These are phyloP conservation scores for Megatriorchis doriae DNA, from an alignment of 2,113 vertebrate genomes.

Conservation along the genomic window DNA sequence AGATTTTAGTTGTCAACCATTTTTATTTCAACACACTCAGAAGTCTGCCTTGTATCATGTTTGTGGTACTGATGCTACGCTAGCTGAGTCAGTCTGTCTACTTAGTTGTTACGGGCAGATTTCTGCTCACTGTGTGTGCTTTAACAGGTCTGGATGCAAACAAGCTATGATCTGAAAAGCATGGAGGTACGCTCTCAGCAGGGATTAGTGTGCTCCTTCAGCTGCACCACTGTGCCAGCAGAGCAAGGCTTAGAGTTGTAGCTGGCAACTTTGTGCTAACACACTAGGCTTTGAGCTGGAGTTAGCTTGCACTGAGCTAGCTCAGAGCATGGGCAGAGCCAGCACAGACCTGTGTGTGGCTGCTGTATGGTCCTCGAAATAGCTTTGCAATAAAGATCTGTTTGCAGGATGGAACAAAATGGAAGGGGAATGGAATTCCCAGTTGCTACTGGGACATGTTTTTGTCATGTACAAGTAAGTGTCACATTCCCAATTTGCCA, in stretches of 20 bases:
- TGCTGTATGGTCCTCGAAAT: neutral
- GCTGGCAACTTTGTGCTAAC: neutral
- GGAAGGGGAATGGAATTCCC: neutral
- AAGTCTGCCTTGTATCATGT: neutral
- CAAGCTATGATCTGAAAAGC: neutral
- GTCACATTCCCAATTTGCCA: fast-evolving
- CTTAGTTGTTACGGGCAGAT: neutral
- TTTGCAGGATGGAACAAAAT: neutral
- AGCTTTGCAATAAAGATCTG: neutral
- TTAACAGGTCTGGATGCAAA: neutral
- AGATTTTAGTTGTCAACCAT: neutral
- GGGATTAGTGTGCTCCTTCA: neutral
- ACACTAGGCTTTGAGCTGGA: neutral
- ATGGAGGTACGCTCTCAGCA: neutral
- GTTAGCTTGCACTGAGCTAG: neutral
- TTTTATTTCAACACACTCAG: neutral
- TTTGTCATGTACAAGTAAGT: neutral
- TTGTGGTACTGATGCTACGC: neutral
- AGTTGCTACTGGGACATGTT: neutral
- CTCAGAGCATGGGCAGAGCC: neutral
- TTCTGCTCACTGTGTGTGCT: neutral
- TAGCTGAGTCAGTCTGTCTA: neutral
- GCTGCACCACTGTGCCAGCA: neutral
- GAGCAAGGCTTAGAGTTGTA: neutral
- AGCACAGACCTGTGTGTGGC: neutral